Evolutionary conservation across 2,797 vertebrate genomes (phyloP), one percentile per base, ranked within the genome.

Genomic region (Phylloscopus collybita): DNA sequence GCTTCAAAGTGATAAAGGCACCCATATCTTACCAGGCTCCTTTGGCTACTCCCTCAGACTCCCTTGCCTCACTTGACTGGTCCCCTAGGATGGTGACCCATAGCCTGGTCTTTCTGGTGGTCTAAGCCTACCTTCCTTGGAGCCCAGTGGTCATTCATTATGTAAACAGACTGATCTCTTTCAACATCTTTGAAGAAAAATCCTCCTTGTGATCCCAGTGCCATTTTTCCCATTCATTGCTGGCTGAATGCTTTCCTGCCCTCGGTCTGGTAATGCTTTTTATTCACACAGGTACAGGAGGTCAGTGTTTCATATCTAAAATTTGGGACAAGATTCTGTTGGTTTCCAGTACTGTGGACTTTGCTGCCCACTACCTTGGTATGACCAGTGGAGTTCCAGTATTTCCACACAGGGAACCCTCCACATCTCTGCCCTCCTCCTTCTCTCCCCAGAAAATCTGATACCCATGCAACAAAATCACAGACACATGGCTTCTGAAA

Each of bases 141-240:
- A 38, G 21, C 6, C 45, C 23, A 21, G 59, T 2, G 0, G 36
- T 20, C 1, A 0, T 10, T 65, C 54, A 23, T 21, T 10, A 4
- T 29, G 3, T 26, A 72, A 92, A 62, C 16, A 38, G 32, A 61
- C 23, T 49, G 36, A 66, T 44, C 4, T 61, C 11, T 36, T 27
- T 69, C 54, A 47, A 16, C 5, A 42, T 6, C 45, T 71, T 26
- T 5, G 11, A 7, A 47, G 8, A 57, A 80, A 54, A 90, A 5
- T 30, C 38, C 62, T 64, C 47, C 11, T 29, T 44, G 22, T 59
- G 7, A 4, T 16, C 13, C 8, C 30, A 50, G 56, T 10, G 11
- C 8, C 3, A 20, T 69, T 79, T 59, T 54, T 25, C 22, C 19
- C 9, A 15, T 23, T 62, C 11, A 5, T 5, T 36, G 5, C 10